Evolutionary conservation across 2,888 invertebrate species (phyloP).

Genomic region (Chrysolina haemoptera): DNA sequence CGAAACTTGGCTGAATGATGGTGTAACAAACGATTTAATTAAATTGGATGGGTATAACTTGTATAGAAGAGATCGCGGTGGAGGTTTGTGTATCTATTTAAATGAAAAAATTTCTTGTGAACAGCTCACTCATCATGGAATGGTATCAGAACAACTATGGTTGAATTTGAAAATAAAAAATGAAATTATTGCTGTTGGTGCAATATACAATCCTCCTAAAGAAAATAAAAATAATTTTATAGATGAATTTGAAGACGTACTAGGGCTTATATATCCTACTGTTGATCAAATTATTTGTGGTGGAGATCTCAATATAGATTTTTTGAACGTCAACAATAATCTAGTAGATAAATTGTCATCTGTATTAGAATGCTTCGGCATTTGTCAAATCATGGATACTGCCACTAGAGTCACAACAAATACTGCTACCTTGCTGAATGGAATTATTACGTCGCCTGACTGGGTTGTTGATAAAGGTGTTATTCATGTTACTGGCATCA

Average conservation of each 20-base stretch:
- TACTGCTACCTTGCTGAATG: constrained; percentile 18
- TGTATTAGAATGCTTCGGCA: constrained; percentile 24
- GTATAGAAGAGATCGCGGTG: too few relatives aligned
- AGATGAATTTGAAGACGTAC: constrained; percentile 19
- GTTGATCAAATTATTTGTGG: constrained; percentile 23
- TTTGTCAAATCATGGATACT: constrained; percentile 28
- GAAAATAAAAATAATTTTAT: background rate
- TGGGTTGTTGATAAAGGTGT: constrained; percentile 15
- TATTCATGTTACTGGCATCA: constrained; percentile 18
- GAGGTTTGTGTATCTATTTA: too few relatives aligned
- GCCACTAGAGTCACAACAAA: constrained; percentile 18
- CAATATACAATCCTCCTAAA: too few relatives aligned
- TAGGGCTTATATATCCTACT: constrained; percentile 19
- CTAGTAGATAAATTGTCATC: constrained; percentile 14
- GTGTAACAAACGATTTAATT: too few relatives aligned
- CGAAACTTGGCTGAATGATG: too few relatives aligned
- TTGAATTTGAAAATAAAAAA: too few relatives aligned
- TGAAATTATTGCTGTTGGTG: too few relatives aligned
- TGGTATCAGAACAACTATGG: too few relatives aligned
- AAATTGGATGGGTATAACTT: too few relatives aligned
- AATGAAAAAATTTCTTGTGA: too few relatives aligned
- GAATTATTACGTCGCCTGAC: constrained; percentile 14
- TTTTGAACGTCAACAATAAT: constrained; percentile 15
- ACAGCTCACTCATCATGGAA: too few relatives aligned
- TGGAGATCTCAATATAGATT: constrained; percentile 23